Percentiles rank a stretch among this genome's conserved stretches.
Evolutionary conservation across 1,140 invertebrate species (phyloP).

Genomic region (Pogonognathellus flavescens): DNA sequence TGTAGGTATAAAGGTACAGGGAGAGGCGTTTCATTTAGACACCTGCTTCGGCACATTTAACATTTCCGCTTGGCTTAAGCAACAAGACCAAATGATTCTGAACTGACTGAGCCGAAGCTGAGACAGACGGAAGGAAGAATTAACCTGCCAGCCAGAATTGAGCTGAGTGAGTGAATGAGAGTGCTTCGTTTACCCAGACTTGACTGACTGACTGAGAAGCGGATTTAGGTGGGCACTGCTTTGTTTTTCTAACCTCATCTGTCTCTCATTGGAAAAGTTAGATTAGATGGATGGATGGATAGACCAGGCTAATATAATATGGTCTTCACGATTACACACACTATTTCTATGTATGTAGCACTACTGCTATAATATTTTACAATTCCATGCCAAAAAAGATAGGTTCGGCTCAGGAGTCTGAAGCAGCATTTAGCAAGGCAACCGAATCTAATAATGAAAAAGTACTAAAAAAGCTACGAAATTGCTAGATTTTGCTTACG

Average conservation of each 20-base stretch:
- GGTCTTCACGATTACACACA: neutral
- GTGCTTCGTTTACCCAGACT: constrained; percentile 1
- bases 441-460: constrained; percentile 12
- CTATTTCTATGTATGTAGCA: neutral
- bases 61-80: constrained; percentile 42
- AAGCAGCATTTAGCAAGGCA: neutral
- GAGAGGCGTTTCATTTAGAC: constrained; percentile 36
- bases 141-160: constrained; percentile 24
- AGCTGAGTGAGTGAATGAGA: constrained; percentile 33
- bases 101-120: neutral
- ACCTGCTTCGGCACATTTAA: constrained; percentile 42
- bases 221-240: constrained; percentile 38
- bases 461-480: too few species aligned
- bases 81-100: constrained; percentile 1
- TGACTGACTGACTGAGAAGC: constrained; percentile 17
- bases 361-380: neutral
- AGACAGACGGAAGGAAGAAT: constrained; percentile 44
- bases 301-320: neutral
- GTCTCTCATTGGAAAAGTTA: constrained; percentile 31
- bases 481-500: too few species aligned
- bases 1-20: too few species aligned
- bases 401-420: neutral
- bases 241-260: constrained; percentile 47
- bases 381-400: neutral
- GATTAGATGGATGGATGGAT: constrained; percentile 25